Evolutionary conservation across 2,888 invertebrate genomes (phyloP), one percentile per base, ranked within the genome.

Genomic region (Gibbula magus): DNA sequence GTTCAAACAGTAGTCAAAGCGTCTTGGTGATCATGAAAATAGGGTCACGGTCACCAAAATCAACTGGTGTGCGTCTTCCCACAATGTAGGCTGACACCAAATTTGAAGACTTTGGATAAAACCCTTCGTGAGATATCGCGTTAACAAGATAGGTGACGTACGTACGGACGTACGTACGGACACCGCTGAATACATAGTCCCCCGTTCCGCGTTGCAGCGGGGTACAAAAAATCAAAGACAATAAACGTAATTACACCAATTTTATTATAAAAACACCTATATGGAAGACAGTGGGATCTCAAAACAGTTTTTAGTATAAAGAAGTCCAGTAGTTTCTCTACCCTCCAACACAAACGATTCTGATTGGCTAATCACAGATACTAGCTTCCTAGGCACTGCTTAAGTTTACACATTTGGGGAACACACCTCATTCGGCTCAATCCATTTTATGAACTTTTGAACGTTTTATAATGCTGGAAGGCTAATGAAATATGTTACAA

Each of bases 371-470:
- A 70, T 70, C 70, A 70, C 70, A 70, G 70, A 70, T 39, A n/a
- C 70, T 70, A 70, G 70, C 70, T 70, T 70, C 70, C 70, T 70
- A 70, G 70, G 70, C 70, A 70, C 70, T 70, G 70, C 70, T 70
- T 70, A 39, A 10, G 70, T 39, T 32, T 35, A 70, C 45, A 45
- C 45, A 32, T 70, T 35, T 70, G 18, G 70, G 70, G 70, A 20
- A 35, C 70, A 70, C 35, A 70, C 70, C 3, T 70, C 56, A 35
- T 32, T 32, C 20, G 35, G 13, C 70, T 70, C 70, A 70, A 70
- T 70, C 70, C 70, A 70, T 70, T 70, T 70, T 70, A 61, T 61
- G 61, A 61, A 61, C 25, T 29, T 70, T 70, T 70, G 16, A 70
- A 39, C 20, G 16, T 35, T 70, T 18, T 70, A 70, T 35, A 18